phyloP scores from a whole-genome alignment of 2,113 vertebrate genomes.

The Bothrops jararaca region DNA sequence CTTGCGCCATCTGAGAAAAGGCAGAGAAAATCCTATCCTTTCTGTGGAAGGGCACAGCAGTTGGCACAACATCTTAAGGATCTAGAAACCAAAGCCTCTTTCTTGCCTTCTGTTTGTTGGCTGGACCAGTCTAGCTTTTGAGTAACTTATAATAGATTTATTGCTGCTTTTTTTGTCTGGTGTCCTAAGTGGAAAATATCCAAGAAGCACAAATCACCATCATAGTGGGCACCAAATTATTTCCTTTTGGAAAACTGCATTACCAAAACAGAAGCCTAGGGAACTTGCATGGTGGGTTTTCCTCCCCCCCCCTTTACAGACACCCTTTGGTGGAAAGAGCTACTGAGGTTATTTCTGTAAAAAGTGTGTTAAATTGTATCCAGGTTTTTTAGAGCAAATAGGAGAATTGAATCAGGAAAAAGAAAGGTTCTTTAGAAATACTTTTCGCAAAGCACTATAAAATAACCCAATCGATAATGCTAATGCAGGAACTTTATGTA shows the following conservation, averaged over 20 bases:
- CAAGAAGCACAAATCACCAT: background rate
- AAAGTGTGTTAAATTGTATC: background rate
- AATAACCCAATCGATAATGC: background rate
- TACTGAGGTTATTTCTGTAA: background rate
- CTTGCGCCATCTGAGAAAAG: background rate
- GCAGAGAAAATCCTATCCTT: background rate
- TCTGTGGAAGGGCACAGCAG: background rate
- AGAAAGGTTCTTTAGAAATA: background rate
- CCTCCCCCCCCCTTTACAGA: background rate
- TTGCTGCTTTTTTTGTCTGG: background rate
- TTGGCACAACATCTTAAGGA: background rate
- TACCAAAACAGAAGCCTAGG: background rate
- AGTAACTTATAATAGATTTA: background rate
- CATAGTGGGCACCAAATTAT: background rate
- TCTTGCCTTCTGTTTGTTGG: fast-evolving
- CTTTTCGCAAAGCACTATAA: background rate
- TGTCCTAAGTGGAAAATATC: background rate
- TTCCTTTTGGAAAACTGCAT: background rate
- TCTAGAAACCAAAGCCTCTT: background rate
- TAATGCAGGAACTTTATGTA: background rate
- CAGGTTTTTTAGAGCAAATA: background rate
- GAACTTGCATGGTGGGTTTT: background rate
- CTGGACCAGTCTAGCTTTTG: background rate
- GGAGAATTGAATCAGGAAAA: background rate
- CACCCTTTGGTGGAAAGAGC: background rate